Percentiles rank a stretch among this genome's conserved stretches.
These are phyloP conservation scores for Hepsetus odoe DNA, from an alignment of 2,113 vertebrate genomes.

Conservation along the genomic window DNA sequence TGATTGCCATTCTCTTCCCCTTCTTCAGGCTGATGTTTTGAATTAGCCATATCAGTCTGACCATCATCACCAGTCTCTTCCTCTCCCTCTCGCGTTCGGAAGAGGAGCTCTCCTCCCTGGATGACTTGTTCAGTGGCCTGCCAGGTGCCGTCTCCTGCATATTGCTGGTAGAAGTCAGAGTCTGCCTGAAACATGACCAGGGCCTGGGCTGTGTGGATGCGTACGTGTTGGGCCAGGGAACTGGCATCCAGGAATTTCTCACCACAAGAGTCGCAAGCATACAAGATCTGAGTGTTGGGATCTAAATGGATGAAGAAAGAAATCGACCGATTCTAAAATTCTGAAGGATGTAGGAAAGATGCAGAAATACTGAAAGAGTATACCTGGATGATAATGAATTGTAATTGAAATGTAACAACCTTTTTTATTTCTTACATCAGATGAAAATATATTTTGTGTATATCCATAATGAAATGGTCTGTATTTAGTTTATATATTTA, in stretches of 20 bases:
- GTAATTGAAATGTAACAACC: no score
- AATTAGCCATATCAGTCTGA: slow-evolving; percentile 49
- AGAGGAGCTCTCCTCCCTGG: slow-evolving; percentile 85
- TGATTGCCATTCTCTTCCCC: slow-evolving; percentile 34
- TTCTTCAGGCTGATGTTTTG: slow-evolving; percentile 53
- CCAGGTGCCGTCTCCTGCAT: slow-evolving; percentile 79
- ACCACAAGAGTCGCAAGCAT: slow-evolving; percentile 94
- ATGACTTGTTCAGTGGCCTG: slow-evolving; percentile 85
- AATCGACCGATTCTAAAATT: neutral
- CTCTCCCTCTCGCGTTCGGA: slow-evolving; percentile 72
- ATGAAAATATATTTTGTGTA: no score
- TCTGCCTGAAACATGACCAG: slow-evolving; percentile 98
- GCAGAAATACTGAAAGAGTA: neutral
- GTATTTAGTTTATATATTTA: no score
- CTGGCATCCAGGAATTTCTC: slow-evolving; percentile 94
- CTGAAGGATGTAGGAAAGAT: neutral
- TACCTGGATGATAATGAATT: no score
- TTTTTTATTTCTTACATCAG: no score
- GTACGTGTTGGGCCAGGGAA: slow-evolving; percentile 93
- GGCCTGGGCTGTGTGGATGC: slow-evolving; percentile 96
- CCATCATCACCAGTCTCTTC: slow-evolving; percentile 39
- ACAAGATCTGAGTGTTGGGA: slow-evolving; percentile 95
- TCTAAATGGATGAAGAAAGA: slow-evolving; percentile 70
- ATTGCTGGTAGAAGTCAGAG: slow-evolving; percentile 95
- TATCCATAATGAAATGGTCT: no score